A percentile compares a stretch with the other conserved stretches of the same genome.
These are phyloP conservation scores for Pachycephala philippinensis DNA, from an alignment of 2,113 vertebrate species.

Conservation along the genomic window DNA sequence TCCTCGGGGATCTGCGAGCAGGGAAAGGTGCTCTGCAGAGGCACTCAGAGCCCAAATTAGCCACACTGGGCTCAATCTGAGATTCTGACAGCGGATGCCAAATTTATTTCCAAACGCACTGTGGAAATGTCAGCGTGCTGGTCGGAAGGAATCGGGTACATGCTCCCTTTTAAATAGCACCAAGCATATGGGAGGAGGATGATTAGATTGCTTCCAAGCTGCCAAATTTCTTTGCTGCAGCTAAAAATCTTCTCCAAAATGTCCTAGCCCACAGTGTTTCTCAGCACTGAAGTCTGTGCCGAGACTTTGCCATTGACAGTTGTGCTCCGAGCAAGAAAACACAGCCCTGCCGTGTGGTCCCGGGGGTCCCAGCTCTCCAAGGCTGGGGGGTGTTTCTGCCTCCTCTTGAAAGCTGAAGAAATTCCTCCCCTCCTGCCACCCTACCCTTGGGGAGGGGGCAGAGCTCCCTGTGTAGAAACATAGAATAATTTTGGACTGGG, in stretches of 20 bases:
- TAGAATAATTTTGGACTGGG: neutral
- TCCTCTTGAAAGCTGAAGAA: neutral
- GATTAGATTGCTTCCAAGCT: constrained; percentile 72
- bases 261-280: constrained; percentile 42
- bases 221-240: constrained; percentile 70
- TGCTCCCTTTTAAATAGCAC: constrained; percentile 78
- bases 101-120: constrained; percentile 76
- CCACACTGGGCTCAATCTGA: constrained; percentile 39
- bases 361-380: neutral
- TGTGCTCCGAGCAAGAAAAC: constrained; percentile 34
- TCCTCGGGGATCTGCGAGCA: neutral
- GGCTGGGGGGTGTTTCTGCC: neutral
- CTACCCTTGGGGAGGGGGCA: neutral
- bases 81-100: constrained; percentile 66
- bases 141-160: constrained; percentile 70
- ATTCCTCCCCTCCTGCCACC: neutral
- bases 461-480: neutral
- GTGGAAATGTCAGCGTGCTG: constrained; percentile 76
- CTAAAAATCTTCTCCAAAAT: constrained; percentile 69
- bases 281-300: neutral
- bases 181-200: constrained; percentile 80
- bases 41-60: neutral
- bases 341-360: neutral
- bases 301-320: constrained; percentile 31
- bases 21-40: constrained; percentile 15